These are phyloP conservation scores for Pollachius pollachius DNA, from an alignment of 2,113 vertebrate species.

Conservation along the genomic window DNA sequence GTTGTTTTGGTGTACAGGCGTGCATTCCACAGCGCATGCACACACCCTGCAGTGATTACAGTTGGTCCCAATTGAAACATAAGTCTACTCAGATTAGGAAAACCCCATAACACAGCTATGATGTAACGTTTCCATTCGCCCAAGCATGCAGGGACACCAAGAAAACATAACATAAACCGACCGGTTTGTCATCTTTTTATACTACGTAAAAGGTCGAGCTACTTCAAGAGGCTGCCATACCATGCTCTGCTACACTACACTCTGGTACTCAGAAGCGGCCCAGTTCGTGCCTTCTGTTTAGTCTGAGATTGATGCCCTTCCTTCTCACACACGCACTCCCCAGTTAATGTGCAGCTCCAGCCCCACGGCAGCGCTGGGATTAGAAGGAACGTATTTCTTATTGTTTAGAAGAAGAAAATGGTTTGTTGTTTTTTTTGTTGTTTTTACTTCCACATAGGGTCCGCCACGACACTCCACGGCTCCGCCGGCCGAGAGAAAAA, in stretches of 20 bases:
- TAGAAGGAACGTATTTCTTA: conserved; percentile 26
- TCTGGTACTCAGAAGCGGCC: neutral
- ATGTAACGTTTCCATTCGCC: conserved; percentile 23
- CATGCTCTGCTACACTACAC: neutral
- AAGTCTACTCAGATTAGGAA: conserved; percentile 16
- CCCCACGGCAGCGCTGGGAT: conserved; percentile 15
- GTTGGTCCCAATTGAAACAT: conserved; percentile 12
- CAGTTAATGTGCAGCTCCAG: conserved; percentile 9
- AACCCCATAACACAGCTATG: conserved; percentile 16
- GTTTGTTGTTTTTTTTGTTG: conserved; percentile 18
- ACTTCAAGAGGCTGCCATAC: no score
- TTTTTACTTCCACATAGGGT: neutral
- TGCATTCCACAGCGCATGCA: neutral
- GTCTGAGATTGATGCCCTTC: conserved; percentile 6
- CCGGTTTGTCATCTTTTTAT: no score
- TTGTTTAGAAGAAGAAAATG: conserved; percentile 30
- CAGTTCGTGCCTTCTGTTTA: conserved; percentile 15
- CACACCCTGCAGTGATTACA: neutral
- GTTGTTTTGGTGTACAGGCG: neutral
- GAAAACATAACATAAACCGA: neutral
- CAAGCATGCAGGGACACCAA: conserved; percentile 3
- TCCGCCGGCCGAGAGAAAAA: conserved; percentile 33
- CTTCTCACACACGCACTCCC: neutral
- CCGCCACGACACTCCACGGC: neutral
- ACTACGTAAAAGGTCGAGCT: no score